Base-by-base conservation (phyloP, 2,888 invertebrate species). In the Noctua janthe region DNA sequence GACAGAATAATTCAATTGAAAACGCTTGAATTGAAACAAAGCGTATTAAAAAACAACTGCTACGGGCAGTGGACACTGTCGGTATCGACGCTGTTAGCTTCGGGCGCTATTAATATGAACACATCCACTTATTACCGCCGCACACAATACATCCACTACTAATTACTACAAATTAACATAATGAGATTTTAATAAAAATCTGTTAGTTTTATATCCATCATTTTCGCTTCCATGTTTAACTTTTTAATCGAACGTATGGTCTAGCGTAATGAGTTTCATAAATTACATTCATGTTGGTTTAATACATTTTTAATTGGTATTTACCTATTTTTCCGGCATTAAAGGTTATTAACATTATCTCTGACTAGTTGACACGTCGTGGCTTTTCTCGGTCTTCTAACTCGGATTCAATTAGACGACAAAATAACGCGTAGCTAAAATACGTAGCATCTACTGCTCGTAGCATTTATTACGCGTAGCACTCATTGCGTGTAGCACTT, bases 21-120 rank as follows among this genome's bases (percentile, higher is more conserved):
- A 56, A 62, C 56, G 59, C n/a, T 49, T 49, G 39, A 23, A 74
- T 69, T 78, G 23, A 76, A 72, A 75, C 47, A 62, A 69, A 77
- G 62, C 62, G 20, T 35, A 75, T 77, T 75, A 54, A 81, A 80
- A 79, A 69, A 43, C 49, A 35, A 72, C 7, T 49, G 35, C 51
- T 59, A 23, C 20, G 11, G 64, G 35, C 43, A 67, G 23, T 35
- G 54, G 54, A 13, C 49, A 67, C 17, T 43, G 49, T 20, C 64
- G 29, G 70, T 69, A 74, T 78, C 17, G 78, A 74, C 71, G 62
- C 29, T 75, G 71, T 77, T 79, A 62, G 47, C 89, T 74, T 35
- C 66, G 56, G 74, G 89, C 78, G 49, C 59, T 79, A 80, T 82
- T 82, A 76, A 81, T 81, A 83, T 80, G 71, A 77, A 86, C 82